Base-by-base conservation (phyloP, 2,797 vertebrate species). In the Rhinella marina region DNA sequence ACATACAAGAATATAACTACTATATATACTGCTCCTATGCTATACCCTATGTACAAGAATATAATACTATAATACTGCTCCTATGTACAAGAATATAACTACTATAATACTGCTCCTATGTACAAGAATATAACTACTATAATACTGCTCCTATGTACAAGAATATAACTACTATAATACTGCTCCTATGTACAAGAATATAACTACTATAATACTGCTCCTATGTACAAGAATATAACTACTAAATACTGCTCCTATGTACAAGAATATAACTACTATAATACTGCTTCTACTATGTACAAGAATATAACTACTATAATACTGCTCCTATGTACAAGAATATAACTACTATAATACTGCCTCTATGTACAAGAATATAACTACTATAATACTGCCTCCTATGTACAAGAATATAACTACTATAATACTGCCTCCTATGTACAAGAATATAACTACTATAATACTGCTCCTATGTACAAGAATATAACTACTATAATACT, bases 401-500 rank as follows among this genome's bases (percentile, higher is more conserved):
- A 62, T 62, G 21, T 62, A 62, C 61, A n/a, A 62, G 61, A 62
- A 62, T 62, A 62, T 62, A 62, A 62, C 61, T 62, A 62, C 61
- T 62, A 62, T 62, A 62, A 62, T 62, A 62, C 61, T 62, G 19
- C 61, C 61, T 19, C 23, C 19, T 62, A n/a, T 62, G 21, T 62
- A 62, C 61, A 62, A 62, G 61, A 62, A 62, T 62, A 62, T 62
- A 62, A 62, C 61, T 62, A n/a, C 61, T 62, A 62, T 62, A 62
- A n/a, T 62, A 62, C 61, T 62, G 61, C 61, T n/a, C 61, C 61
- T 62, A 62, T 62, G 21, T 62, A 62, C 61, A 62, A 62, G 61
- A 62, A 62, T 62, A 62, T 62, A 62, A 62, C 61, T 62, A 62
- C 61, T 62, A 62, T n/a, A 62, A n/a, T n/a, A 62, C 61, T 62